Base-by-base conservation (phyloP, 2,888 invertebrate genomes). In the Rhopalosiphum nymphaeae region DNA sequence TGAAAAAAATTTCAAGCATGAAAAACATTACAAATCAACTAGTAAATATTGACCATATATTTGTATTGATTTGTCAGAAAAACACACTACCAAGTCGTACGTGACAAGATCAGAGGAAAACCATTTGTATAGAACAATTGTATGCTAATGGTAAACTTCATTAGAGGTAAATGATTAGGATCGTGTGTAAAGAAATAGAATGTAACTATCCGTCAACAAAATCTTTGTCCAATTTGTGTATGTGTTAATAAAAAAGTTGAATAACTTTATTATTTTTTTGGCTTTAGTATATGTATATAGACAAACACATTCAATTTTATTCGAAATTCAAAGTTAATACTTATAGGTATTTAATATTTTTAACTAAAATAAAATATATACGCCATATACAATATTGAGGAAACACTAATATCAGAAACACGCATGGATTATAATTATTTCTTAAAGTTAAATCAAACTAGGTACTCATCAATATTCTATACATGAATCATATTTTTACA, bases 21-120 rank as follows among this genome's bases (percentile, higher is more conserved):
- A 91, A 16, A 57, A 56, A 85, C 46, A 29, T 86, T 42, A 44
- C 84, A n/a, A 57, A 91, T 86, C 44, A 46, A 36, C 57, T 61
- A 85, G 90, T 91, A 91, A 91, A 91, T 56, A 91, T 84, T 84
- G 29, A 53, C 29, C 26, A 46, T 16, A 21, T 87, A 42, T 26
- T 13, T 49, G 36, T 87, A 49, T 67, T 36, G 92, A 57, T 92
- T 61, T 87, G 61, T 67, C 67, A 42, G 49, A 7, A 49, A 42
- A 67, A 67, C 29, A 26, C 53, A 42, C 61, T 4, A 67, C 92
- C 92, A 87, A 92, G 49, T 92, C 87, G 26, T 42, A 87, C 92
- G 67, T 92, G 29, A 92, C 49, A 26, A 87, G 87, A 92, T 92
- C 92, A 92, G 87, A 92, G 92, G 5, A 26, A 57, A 57, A 87